A percentile compares a stretch with the other conserved stretches of the same genome.
Evolutionary conservation across 2,797 vertebrate genomes (phyloP).

Genomic region (Hybognathus amarus): DNA sequence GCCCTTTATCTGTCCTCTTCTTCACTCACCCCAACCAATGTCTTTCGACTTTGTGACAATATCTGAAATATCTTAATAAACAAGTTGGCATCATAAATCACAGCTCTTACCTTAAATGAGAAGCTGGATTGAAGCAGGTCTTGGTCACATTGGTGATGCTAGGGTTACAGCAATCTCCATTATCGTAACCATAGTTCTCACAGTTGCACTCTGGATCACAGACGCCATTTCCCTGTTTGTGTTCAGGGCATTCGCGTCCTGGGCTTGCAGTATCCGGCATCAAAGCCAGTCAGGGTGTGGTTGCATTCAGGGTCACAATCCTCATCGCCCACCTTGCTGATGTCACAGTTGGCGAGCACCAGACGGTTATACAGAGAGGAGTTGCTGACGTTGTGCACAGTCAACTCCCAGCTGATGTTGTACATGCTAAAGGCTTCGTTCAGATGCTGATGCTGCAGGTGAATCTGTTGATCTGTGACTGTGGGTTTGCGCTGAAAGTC

Average conservation of each 20-base stretch:
- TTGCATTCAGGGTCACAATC: conserved; percentile 94
- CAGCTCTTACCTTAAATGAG: conserved; percentile 89
- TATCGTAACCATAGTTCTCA: conserved; percentile 90
- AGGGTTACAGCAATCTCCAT: conserved; percentile 95
- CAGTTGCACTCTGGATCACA: conserved; percentile 97
- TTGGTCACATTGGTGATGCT: conserved; percentile 95
- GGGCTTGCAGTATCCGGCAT: conserved; percentile 88
- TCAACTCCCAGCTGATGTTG: conserved; percentile 97
- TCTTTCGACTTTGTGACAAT: neutral
- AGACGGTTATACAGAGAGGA: conserved; percentile 90
- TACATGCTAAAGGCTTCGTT: conserved; percentile 89
- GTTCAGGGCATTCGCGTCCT: conserved; percentile 79
- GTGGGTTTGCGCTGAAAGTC: conserved; percentile 83
- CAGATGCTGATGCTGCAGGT: conserved; percentile 92
- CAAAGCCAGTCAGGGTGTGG: conserved; percentile 91
- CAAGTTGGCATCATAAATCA: neutral
- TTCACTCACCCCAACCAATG: neutral
- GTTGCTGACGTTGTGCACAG: conserved; percentile 90
- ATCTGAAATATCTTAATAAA: neutral
- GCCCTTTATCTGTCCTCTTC: neutral
- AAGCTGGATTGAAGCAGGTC: conserved; percentile 95
- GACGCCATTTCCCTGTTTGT: conserved; percentile 88
- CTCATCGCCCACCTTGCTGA: conserved; percentile 92
- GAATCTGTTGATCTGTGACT: conserved; percentile 91
- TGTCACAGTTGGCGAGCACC: conserved; percentile 95